Conservation (phyloP, 2,797 vertebrate species). For the Acanthurus tractus region DNA sequence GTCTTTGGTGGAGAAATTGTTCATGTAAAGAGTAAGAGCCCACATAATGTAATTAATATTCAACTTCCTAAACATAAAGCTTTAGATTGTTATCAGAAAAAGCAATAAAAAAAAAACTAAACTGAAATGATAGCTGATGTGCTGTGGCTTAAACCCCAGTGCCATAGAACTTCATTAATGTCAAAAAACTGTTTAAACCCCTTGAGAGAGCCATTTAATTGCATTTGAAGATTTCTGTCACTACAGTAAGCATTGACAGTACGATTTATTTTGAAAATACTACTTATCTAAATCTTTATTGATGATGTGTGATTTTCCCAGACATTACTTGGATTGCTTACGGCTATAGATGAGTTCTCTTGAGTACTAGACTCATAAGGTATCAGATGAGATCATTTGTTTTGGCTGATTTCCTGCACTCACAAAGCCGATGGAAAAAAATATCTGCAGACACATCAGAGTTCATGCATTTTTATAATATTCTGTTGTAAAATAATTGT, state of each 20-base stretch:
- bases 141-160: not conserved
- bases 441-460: too few relatives aligned
- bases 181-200: not conserved
- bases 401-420: too few relatives aligned
- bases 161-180: not conserved
- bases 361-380: too few relatives aligned
- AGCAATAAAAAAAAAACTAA: not conserved
- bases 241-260: not conserved
- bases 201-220: not conserved
- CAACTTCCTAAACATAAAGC: not conserved
- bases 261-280: not conserved
- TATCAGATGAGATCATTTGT: too few relatives aligned
- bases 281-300: not conserved
- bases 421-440: too few relatives aligned
- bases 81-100: not conserved
- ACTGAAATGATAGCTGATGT: not conserved
- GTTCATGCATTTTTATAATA: too few relatives aligned
- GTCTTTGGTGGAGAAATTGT: not conserved
- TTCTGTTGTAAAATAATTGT: too few relatives aligned
- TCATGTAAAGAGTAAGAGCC: conserved; percentile 5
- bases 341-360: too few relatives aligned
- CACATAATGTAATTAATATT: not conserved
- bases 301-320: not conserved
- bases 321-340: not conserved
- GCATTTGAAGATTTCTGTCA: not conserved